These are phyloP conservation scores for Argopecten irradians DNA, from an alignment of 1,140 invertebrate genomes.

Conservation along the genomic window DNA sequence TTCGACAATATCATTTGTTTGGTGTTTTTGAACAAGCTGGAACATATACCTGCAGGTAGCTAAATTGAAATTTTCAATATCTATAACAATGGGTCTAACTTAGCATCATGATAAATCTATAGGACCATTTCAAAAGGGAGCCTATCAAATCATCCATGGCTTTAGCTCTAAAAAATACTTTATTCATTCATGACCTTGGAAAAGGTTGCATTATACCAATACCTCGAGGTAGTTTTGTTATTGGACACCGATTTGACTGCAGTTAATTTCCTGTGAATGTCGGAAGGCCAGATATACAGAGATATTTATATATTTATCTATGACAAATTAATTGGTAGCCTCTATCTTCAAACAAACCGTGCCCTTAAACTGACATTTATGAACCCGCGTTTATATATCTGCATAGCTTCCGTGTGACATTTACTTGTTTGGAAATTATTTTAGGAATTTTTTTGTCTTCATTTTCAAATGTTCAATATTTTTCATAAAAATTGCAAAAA, in stretches of 20 bases:
- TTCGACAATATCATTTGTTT: neutral
- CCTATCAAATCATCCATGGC: no score
- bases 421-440: neutral
- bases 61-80: no score
- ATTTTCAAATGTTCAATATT: no score
- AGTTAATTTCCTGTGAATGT: conserved; percentile 22
- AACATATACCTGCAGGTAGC: no score
- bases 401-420: neutral
- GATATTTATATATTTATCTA: conserved; percentile 23
- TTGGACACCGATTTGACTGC: neutral
- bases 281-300: neutral
- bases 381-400: neutral
- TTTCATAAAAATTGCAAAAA: no score
- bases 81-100: no score
- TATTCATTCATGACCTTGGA: neutral
- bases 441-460: neutral
- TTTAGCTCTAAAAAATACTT: no score
- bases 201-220: neutral
- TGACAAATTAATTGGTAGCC: neutral
- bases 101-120: no score
- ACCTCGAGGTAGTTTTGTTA: neutral
- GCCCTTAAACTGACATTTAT: conserved; percentile 2
- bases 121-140: no score
- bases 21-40: neutral
- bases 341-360: conserved; percentile 7